These are phyloP conservation scores for Lordiphosa clarofinis DNA, from an alignment of 1,140 invertebrate genomes.

Conservation along the genomic window DNA sequence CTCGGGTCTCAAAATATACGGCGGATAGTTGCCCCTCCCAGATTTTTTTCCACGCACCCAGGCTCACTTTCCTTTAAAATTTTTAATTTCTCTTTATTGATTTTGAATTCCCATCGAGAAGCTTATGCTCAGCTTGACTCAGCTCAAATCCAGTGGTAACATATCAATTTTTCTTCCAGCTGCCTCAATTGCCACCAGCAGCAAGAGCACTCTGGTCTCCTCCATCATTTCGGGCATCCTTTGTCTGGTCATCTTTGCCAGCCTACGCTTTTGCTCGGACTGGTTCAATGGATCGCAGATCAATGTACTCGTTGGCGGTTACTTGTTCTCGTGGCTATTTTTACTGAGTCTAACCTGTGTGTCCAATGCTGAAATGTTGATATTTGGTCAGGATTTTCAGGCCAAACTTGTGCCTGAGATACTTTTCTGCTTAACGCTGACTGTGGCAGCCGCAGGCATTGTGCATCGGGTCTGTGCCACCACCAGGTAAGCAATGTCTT, in stretches of 20 bases:
- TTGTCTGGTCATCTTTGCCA: conserved; percentile 65
- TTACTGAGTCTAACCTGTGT: conserved; percentile 68
- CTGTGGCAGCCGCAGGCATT: conserved; percentile 59
- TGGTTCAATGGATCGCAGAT: conserved; percentile 71
- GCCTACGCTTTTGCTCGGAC: conserved; percentile 67
- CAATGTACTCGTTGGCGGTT: conserved; percentile 69
- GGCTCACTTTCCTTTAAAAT: no score
- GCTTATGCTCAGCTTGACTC: no score
- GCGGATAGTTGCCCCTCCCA: no score
- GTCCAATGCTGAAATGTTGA: conserved; percentile 69
- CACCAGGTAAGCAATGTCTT: conserved; percentile 52
- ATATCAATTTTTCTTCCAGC: conserved; percentile 23
- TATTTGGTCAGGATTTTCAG: conserved; percentile 74
- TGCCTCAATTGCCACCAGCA: conserved; percentile 20
- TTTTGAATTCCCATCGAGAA: no score
- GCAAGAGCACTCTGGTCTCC: conserved; percentile 55
- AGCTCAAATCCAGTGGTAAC: no score
- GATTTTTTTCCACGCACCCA: no score
- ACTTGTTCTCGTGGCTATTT: conserved; percentile 62
- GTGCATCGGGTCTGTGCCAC: conserved; percentile 79
- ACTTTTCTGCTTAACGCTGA: conserved; percentile 63
- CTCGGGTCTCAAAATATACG: no score
- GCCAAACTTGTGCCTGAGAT: conserved; percentile 77
- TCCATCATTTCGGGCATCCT: conserved; percentile 68
- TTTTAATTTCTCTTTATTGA: no score